Base-by-base conservation (phyloP, 1,140 invertebrate genomes). In the Mesaphorura yosii region DNA sequence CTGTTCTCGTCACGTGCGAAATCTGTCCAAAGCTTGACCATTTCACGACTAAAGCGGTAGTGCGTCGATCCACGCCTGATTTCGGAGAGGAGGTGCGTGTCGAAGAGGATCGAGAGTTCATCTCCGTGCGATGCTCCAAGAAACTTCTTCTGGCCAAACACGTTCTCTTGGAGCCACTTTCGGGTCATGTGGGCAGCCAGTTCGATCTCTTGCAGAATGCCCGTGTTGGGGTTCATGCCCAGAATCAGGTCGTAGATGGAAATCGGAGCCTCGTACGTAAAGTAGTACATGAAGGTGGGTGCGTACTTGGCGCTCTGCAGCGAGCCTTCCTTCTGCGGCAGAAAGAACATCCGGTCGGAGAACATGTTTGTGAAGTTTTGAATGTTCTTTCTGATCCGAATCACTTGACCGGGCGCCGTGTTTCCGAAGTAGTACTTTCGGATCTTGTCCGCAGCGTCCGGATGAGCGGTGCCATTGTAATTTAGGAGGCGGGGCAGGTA, bases 341-440 rank as follows among this genome's bases (percentile, higher is more conserved):
- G 34, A 41, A 51, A 58, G 19, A 53, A 58, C 1, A 48, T 23
- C 3, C 57, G 51, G 44, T 58, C 57, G 0, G 57, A 58, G 5
- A 58, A 28, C 27, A 58, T 54, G 34, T 54, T 23, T 17, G 57
- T 58, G n/a, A 48, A 48, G 15, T 31, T 49, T 12, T 47, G 39
- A 17, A 58, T 20, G 22, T 48, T 55, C 41, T 23, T 41, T 31
- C 39, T 37, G 39, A 29, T 28, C 45, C 6, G 48, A 50, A 26
- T 44, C n/a, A n/a, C n/a, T n/a, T n/a, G n/a, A n/a, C n/a, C n/a
- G 12, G 38, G 34, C 25, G 3, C 46, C 31, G 0, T 45, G n/a
- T 60, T 45, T 1, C 45, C 44, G 23, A 60, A 60, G 40, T 60
- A 60, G 27, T 37, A 56, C 4, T 57, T 17, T 38, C 48, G 48